A percentile compares a stretch with the other conserved stretches of the same genome.
phyloP scores from a whole-genome alignment of 2,797 vertebrate species.

The Delichon dasypus region DNA sequence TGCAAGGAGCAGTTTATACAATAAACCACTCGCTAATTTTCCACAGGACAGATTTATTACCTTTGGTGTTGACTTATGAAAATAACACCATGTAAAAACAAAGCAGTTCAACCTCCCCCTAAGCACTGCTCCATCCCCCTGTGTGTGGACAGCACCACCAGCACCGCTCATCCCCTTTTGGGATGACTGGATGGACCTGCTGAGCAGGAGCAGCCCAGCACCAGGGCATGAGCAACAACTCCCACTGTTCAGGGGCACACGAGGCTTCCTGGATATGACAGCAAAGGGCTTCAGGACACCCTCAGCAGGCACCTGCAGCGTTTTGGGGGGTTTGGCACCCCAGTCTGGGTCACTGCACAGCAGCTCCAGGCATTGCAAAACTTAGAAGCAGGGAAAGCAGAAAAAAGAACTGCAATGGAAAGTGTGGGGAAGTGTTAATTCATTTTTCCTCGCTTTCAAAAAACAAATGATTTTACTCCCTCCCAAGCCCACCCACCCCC shows the following conservation, averaged over 20 bases:
- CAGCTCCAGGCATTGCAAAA: neutral
- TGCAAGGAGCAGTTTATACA: neutral
- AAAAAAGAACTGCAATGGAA: neutral
- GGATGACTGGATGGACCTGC: neutral
- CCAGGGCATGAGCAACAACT: neutral
- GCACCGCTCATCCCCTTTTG: neutral
- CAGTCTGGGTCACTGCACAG: neutral
- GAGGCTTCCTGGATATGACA: neutral
- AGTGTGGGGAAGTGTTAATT: rapidly evolving
- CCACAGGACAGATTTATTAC: neutral
- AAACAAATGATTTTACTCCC: neutral
- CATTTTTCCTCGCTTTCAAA: neutral
- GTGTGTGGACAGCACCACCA: neutral
- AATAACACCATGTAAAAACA: neutral
- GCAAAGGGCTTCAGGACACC: neutral
- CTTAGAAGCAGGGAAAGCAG: neutral
- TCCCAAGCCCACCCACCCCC: neutral
- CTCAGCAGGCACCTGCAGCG: rapidly evolving
- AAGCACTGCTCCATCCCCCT: neutral
- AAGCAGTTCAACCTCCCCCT: neutral
- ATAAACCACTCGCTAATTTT: neutral
- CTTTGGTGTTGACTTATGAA: neutral
- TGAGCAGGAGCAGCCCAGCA: rapidly evolving
- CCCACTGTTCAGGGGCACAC: rapidly evolving
- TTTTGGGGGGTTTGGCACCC: rapidly evolving